These are phyloP conservation scores for Rhopalosiphum padi DNA, from an alignment of 1,140 invertebrate species.

Conservation along the genomic window DNA sequence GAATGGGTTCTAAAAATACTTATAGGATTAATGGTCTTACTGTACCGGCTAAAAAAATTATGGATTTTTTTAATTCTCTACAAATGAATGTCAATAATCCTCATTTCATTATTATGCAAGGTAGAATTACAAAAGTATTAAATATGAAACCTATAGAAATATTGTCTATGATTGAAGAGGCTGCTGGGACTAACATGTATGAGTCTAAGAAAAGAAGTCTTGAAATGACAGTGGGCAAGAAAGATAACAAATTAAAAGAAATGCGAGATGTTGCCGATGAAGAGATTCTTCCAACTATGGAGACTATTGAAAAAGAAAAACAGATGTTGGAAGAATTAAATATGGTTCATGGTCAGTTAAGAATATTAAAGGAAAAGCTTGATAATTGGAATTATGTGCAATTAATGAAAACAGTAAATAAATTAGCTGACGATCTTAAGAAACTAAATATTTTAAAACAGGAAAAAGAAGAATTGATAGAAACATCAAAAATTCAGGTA, in stretches of 20 bases:
- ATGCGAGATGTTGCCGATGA: constrained; percentile 76
- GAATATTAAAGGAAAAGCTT: constrained; percentile 15
- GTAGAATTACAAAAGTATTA: constrained; percentile 97
- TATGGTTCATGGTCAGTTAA: constrained; percentile 48
- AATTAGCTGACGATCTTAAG: not conserved
- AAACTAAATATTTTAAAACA: not conserved
- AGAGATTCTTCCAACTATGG: constrained; percentile 51
- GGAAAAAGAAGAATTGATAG: not conserved
- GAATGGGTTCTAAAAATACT: constrained; percentile 60
- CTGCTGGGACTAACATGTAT: constrained; percentile 97
- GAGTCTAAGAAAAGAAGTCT: constrained; percentile 91
- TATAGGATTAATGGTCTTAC: constrained; percentile 94
- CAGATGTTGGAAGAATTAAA: constrained; percentile 55
- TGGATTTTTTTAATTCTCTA: constrained; percentile 95
- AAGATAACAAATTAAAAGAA: constrained; percentile 89
- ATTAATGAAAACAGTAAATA: not conserved
- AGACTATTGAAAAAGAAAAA: constrained; percentile 41
- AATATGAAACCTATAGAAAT: constrained; percentile 99
- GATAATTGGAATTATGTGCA: constrained; percentile 22
- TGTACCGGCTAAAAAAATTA: constrained; percentile 87
- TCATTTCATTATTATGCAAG: constrained; percentile 99
- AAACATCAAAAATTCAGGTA: not conserved
- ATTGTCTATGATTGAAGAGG: constrained; percentile 98
- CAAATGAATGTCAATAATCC: constrained; percentile 99
- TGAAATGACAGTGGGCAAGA: constrained; percentile 90